phyloP scores from a whole-genome alignment of 2,888 invertebrate species.

The Cerceris ruficornis region DNA sequence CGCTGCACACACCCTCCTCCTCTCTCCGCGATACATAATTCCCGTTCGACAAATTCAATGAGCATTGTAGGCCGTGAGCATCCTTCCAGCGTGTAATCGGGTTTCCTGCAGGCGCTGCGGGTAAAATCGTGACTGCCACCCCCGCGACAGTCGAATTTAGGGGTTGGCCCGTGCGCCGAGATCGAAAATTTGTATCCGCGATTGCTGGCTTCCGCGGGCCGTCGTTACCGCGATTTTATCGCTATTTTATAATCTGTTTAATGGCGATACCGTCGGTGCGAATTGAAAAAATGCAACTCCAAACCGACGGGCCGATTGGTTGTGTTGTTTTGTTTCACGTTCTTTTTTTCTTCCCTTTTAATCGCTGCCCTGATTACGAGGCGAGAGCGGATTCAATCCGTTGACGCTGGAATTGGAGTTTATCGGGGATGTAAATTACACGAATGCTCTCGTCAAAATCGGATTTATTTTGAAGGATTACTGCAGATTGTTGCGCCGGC shows the following conservation, averaged over 20 bases:
- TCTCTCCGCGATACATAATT: slow-evolving; percentile 64
- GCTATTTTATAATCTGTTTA: slow-evolving; percentile 55
- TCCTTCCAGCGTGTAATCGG: slow-evolving; percentile 70
- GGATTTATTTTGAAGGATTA: too few relatives aligned
- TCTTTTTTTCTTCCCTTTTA: too few relatives aligned
- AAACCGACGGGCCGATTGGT: too few relatives aligned
- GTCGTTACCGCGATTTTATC: slow-evolving; percentile 38
- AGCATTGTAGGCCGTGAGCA: slow-evolving; percentile 65
- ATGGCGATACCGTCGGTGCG: slow-evolving; percentile 28
- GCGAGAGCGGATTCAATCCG: too few relatives aligned
- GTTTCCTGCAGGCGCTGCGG: slow-evolving; percentile 62
- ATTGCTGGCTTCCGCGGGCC: slow-evolving; percentile 11
- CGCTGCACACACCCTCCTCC: neutral
- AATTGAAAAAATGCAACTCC: slow-evolving; percentile 38
- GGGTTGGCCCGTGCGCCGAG: slow-evolving; percentile 41
- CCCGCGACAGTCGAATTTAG: slow-evolving; percentile 40
- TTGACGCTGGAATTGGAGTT: too few relatives aligned
- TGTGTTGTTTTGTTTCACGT: too few relatives aligned
- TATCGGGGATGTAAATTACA: too few relatives aligned
- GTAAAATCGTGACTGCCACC: slow-evolving; percentile 53
- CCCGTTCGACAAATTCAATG: slow-evolving; percentile 73
- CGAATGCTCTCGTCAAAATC: too few relatives aligned
- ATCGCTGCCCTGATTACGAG: too few relatives aligned
- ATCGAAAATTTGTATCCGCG: slow-evolving; percentile 60
- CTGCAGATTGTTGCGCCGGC: too few relatives aligned